A percentile compares a stretch with the other conserved stretches of the same genome.
Conservation (phyloP, 2,888 invertebrate genomes). For the Rhagonycha fulva region DNA sequence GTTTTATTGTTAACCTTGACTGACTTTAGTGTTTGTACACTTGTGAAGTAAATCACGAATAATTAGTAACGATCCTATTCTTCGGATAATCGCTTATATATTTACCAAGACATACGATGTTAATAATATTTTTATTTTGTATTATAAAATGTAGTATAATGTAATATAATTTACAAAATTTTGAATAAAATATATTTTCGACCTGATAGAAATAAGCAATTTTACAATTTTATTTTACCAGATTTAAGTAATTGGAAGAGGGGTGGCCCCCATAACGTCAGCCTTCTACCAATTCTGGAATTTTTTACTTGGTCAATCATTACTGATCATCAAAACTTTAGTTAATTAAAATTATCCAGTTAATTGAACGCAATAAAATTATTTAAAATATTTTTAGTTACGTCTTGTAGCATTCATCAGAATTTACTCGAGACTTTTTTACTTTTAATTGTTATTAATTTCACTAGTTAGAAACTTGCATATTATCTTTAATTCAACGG, state of each 20-base stretch:
- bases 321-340: no score
- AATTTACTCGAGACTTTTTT: no score
- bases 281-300: no score
- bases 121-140: not conserved
- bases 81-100: not conserved
- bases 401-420: no score
- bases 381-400: no score
- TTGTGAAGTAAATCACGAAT: not conserved
- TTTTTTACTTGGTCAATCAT: no score
- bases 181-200: not conserved
- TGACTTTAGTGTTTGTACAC: not conserved
- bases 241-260: no score
- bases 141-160: not conserved
- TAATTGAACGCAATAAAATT: no score
- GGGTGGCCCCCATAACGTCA: no score
- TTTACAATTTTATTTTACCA: not conserved
- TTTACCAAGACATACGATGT: not conserved
- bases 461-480: not conserved
- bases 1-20: slow-evolving; percentile 1
- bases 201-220: not conserved
- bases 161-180: not conserved
- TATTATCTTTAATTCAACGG: not conserved
- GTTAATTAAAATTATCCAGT: no score
- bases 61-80: not conserved
- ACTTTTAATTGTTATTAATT: no score